These are phyloP conservation scores for Sthenelais limicola DNA, from an alignment of 2,888 invertebrate genomes.

Conservation along the genomic window DNA sequence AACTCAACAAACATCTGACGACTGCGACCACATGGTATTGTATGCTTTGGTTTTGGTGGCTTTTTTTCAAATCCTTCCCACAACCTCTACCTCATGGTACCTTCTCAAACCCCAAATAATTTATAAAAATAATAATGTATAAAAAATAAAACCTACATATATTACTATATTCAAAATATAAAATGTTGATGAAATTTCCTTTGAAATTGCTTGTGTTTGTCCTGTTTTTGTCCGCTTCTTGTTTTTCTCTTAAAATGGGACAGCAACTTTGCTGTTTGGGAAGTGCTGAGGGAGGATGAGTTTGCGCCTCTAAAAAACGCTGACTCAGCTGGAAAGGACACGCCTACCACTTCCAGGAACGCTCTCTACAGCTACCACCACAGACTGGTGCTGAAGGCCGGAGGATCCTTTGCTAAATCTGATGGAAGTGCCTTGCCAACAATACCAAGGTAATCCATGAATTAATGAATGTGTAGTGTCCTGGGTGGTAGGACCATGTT, in stretches of 20 bases:
- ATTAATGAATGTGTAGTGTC: neutral
- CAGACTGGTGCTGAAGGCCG: slow-evolving; percentile 85
- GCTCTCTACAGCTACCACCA: slow-evolving; percentile 77
- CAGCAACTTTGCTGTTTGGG: slow-evolving; percentile 83
- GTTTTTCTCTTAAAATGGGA: slow-evolving; percentile 72
- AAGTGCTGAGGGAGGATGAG: slow-evolving; percentile 91
- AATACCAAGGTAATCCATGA: slow-evolving; percentile 69
- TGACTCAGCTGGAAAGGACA: slow-evolving; percentile 89
- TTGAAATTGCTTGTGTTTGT: slow-evolving; percentile 23
- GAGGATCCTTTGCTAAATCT: slow-evolving; percentile 79
- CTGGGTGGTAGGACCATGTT: too few species aligned
- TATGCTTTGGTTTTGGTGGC: too few species aligned
- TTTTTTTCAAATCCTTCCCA: too few species aligned
- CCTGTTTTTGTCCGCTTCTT: neutral
- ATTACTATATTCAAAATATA: too few species aligned
- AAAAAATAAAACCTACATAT: too few species aligned
- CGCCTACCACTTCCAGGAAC: slow-evolving; percentile 87
- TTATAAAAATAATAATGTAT: too few species aligned
- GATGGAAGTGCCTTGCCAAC: slow-evolving; percentile 72
- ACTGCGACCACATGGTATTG: too few species aligned
- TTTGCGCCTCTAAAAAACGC: slow-evolving; percentile 98
- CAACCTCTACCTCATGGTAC: too few species aligned
- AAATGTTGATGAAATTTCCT: too few species aligned
- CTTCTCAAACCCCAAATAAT: too few species aligned
- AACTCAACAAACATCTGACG: too few species aligned